A percentile compares a stretch with the other conserved stretches of the same genome.
Conservation (phyloP, 1,140 invertebrate species). For the Gonioctena quinquepunctata region DNA sequence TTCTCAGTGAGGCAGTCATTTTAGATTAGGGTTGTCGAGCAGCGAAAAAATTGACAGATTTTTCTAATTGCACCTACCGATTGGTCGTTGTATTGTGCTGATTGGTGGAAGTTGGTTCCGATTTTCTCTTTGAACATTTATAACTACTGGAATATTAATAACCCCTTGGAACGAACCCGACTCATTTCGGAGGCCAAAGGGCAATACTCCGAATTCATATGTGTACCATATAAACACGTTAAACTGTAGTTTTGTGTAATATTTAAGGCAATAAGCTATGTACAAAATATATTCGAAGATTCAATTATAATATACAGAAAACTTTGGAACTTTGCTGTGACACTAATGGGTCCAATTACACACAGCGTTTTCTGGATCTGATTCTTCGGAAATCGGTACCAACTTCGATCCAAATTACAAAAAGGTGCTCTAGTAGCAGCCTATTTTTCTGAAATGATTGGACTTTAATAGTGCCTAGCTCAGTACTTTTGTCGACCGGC, state of each 20-base stretch:
- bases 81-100: too few relatives aligned
- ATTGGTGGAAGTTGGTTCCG: too few relatives aligned
- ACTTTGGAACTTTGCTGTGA: not conserved
- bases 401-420: not conserved
- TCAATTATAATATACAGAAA: too few relatives aligned
- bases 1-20: slow-evolving; percentile 39
- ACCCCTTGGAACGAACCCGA: not conserved
- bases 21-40: not conserved
- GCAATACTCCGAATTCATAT: not conserved
- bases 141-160: too few relatives aligned
- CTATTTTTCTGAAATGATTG: not conserved
- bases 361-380: too few relatives aligned
- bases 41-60: not conserved
- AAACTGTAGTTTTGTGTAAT: not conserved
- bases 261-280: not conserved
- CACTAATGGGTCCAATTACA: not conserved
- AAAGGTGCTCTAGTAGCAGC: not conserved
- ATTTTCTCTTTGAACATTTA: too few relatives aligned
- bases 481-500: slow-evolving; percentile 43
- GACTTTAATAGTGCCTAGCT: slow-evolving; percentile 48
- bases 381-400: too few relatives aligned
- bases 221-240: too few relatives aligned
- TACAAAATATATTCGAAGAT: not conserved
- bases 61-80: too few relatives aligned
- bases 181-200: not conserved